A percentile compares a stretch with the other conserved stretches of the same genome.
Conservation (phyloP, 2,113 vertebrate species). For the Lepus timidus region DNA sequence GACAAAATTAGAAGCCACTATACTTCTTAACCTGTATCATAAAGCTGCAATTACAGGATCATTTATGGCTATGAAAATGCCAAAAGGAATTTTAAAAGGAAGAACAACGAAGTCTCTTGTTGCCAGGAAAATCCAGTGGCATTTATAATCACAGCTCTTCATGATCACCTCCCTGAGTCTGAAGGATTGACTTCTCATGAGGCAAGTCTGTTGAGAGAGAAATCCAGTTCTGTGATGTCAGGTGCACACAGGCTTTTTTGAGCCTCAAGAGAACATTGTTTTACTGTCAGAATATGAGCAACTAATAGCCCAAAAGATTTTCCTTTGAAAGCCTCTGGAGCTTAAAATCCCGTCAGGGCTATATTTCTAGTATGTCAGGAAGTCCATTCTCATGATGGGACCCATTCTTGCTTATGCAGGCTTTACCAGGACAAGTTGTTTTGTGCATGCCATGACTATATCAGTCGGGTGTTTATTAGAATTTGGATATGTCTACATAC, state of each 20-base stretch:
- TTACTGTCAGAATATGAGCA: slow-evolving; percentile 80
- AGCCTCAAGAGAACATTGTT: slow-evolving; percentile 75
- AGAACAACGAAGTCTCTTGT: background rate
- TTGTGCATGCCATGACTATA: background rate
- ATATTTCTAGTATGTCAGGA: slow-evolving; percentile 68
- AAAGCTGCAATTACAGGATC: background rate
- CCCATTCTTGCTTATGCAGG: slow-evolving; percentile 17
- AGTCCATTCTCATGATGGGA: slow-evolving; percentile 47
- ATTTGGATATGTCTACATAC: background rate
- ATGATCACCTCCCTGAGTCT: slow-evolving; percentile 20
- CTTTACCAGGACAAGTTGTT: slow-evolving; percentile 12
- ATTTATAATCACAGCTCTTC: slow-evolving; percentile 71
- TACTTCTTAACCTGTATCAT: background rate
- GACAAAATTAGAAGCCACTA: background rate
- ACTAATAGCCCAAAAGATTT: slow-evolving; percentile 81
- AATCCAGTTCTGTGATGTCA: slow-evolving; percentile 79
- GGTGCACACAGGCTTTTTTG: slow-evolving; percentile 67
- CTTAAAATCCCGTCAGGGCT: slow-evolving; percentile 67
- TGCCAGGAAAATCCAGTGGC: slow-evolving; percentile 56
- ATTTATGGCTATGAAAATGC: background rate
- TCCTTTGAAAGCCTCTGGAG: slow-evolving; percentile 76
- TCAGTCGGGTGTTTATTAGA: background rate
- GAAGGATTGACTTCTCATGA: slow-evolving; percentile 62
- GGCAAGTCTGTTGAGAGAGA: slow-evolving; percentile 66
- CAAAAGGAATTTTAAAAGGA: background rate